Base-by-base conservation (phyloP, 2,113 vertebrate genomes). In the Coracopsis vasa region DNA sequence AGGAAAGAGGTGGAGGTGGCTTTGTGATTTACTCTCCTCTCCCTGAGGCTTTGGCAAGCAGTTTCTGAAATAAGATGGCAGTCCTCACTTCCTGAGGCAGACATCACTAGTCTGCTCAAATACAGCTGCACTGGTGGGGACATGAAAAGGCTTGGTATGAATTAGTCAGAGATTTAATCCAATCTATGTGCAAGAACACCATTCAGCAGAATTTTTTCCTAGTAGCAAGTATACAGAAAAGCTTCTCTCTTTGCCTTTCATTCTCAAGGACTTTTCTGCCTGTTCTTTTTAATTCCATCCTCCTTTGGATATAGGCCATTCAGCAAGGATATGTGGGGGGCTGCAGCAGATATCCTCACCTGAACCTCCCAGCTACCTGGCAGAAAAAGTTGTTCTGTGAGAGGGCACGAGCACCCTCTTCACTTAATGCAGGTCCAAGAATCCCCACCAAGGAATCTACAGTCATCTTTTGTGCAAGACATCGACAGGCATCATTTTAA, bases 81-180 rank as follows among this genome's bases (percentile, higher is more conserved):
- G 42, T 48, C 86, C 75, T 70, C 31, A 21, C 33, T 94, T 92
- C 80, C 94, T 95, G 79, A 90, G 70, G 65, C 94, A 97, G 71
- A 71, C 53, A 25, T 37, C 9, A 62, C 71, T 8, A 74, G 42
- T 31, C 78, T 75, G 72, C 69, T 92, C 67, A 74, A 74, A 88
- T 39, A 78, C 86, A 88, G 91, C 80, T 81, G 78, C 70, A 35
- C 79, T 84, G 75, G 23, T 86, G 72, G 53, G 78, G 92, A 80
- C 95, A 79, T 94, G 91, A 95, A 95, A 95, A 88, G 90, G 83
- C 83, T 93, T 86, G 88, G 80, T 95, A 91, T 0, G 33, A 93
- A 89, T 91, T 88, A 93, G 80, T 95, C 92, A 96, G 79, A 97
- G 75, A 86, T 75, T 87, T 92, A 92, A 95, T 69, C 73, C 94